These are phyloP conservation scores for Carollia perspicillata DNA, from an alignment of 2,113 vertebrate species.

Conservation along the genomic window DNA sequence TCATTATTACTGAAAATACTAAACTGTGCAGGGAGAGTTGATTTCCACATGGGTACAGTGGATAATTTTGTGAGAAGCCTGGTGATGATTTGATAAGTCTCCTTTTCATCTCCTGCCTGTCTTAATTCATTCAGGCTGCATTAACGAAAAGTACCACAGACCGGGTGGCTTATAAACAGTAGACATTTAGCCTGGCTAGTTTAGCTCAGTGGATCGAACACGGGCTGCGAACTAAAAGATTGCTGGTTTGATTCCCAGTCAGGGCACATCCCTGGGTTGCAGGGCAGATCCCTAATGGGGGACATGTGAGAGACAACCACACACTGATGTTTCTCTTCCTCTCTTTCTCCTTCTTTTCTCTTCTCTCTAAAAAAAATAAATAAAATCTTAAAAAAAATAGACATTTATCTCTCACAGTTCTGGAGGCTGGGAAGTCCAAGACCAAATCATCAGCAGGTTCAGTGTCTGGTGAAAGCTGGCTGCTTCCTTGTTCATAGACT, in stretches of 20 bases:
- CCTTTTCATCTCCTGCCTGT: background rate
- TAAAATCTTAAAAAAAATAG: no score
- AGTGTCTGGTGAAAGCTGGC: background rate
- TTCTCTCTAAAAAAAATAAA: no score
- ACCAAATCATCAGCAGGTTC: background rate
- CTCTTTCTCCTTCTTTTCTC: no score
- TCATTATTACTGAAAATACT: background rate
- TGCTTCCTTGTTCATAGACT: background rate
- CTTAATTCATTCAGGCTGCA: background rate
- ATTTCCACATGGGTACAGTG: no score
- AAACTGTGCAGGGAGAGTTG: background rate
- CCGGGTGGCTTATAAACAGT: background rate
- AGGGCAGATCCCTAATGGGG: no score
- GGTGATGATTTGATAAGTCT: background rate
- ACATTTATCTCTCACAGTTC: background rate
- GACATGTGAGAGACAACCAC: no score
- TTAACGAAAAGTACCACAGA: background rate
- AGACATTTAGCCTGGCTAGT: background rate
- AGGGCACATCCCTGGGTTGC: no score
- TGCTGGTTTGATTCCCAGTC: no score
- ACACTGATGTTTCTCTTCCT: no score
- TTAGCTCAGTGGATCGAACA: no score
- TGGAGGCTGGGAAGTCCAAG: background rate
- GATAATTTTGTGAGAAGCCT: background rate
- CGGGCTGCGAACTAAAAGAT: no score